These are phyloP conservation scores for Alentia gelatinosa DNA, from an alignment of 2,888 invertebrate genomes.

Conservation along the genomic window DNA sequence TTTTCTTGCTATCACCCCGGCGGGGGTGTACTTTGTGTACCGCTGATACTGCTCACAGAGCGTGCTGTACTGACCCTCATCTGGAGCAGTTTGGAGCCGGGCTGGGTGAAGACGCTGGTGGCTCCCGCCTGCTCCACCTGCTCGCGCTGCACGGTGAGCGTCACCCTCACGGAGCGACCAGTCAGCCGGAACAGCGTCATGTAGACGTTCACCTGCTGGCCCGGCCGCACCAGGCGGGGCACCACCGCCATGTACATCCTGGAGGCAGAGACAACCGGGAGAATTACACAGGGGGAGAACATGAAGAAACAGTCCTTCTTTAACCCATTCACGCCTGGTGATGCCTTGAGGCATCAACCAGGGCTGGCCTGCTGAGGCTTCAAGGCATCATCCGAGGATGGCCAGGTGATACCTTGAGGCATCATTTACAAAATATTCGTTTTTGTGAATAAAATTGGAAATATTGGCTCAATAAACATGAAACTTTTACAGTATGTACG, in stretches of 20 bases:
- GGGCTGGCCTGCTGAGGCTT: too few species aligned
- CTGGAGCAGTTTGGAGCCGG: conserved; percentile 90
- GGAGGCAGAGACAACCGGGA: conserved; percentile 62
- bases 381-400: too few species aligned
- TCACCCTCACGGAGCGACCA: background rate
- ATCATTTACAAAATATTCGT: too few species aligned
- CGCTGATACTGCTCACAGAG: too few species aligned
- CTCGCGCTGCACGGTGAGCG: conserved; percentile 89
- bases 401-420: too few species aligned
- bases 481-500: too few species aligned
- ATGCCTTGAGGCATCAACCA: too few species aligned
- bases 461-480: too few species aligned
- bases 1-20: too few species aligned
- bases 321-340: too few species aligned
- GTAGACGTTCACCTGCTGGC: conserved; percentile 92
- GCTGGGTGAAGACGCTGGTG: conserved; percentile 87
- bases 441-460: too few species aligned
- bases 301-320: background rate
- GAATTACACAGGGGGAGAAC: background rate
- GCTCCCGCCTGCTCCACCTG: conserved; percentile 91
- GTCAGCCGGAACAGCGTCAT: conserved; percentile 88
- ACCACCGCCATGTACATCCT: conserved; percentile 96
- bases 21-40: too few species aligned
- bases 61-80: conserved; percentile 89
- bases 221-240: conserved; percentile 93